Conservation (phyloP, 53 echinoderm and acorn worm species). For the Holothuria scabra region DNA sequence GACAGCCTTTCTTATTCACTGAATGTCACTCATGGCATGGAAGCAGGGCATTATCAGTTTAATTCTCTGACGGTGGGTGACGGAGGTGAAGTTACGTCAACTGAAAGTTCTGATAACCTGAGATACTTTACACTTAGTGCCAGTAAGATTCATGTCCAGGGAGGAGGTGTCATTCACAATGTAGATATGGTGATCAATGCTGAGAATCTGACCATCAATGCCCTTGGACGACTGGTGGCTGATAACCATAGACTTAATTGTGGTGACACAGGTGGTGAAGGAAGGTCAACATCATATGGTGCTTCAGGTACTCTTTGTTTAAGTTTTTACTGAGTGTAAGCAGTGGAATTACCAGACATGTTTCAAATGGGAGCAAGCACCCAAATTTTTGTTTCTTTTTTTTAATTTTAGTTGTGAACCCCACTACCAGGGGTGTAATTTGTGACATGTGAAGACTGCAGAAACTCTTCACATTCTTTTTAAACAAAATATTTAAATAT, state of each 20-base stretch:
- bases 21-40: conserved; percentile 48
- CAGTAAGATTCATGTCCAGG: conserved; percentile 43
- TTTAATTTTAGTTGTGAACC: too few relatives aligned
- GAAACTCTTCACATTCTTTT: too few relatives aligned
- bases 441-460: too few relatives aligned
- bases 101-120: conserved; percentile 60
- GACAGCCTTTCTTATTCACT: conserved; percentile 66
- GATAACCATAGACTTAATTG: conserved; percentile 75
- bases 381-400: too few relatives aligned
- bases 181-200: conserved; percentile 72
- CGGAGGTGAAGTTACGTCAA: conserved; percentile 76
- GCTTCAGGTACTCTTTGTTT: conserved; percentile 65
- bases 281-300: conserved; percentile 56
- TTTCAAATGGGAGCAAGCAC: too few relatives aligned
- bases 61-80: conserved; percentile 73
- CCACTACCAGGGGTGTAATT: too few relatives aligned
- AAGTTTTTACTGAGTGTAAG: too few relatives aligned
- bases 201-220: conserved; percentile 71
- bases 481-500: too few relatives aligned
- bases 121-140: conserved; percentile 25
- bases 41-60: conserved; percentile 84
- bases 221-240: conserved; percentile 76
- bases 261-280: conserved; percentile 61
- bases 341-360: too few relatives aligned
- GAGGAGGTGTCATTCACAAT: conserved; percentile 79